Evolutionary conservation across 2,113 vertebrate species (phyloP).

Genomic region (Mobula hypostoma): DNA sequence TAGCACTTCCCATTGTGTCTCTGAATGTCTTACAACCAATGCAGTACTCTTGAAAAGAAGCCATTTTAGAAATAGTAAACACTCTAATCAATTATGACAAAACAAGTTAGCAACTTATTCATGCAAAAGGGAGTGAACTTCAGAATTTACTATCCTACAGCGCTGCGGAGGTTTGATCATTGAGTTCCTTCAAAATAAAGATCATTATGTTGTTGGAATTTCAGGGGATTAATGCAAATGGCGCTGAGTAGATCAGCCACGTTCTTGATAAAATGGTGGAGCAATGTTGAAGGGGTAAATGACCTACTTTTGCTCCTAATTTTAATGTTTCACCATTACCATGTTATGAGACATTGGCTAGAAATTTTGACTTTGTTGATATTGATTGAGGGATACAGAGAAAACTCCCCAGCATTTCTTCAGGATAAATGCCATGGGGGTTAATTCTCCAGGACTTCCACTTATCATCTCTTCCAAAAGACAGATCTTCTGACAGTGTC

Average conservation of each 20-base stretch:
- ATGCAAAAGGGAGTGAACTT: too few species aligned
- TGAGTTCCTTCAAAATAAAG: too few species aligned
- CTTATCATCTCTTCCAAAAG: background rate
- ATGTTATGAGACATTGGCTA: background rate
- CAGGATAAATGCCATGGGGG: background rate
- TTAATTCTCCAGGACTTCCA: background rate
- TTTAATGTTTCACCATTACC: background rate
- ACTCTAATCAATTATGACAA: background rate
- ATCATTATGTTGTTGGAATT: too few species aligned
- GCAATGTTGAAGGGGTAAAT: too few species aligned
- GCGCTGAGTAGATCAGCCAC: too few species aligned
- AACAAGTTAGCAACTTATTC: too few species aligned
- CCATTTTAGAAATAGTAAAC: background rate
- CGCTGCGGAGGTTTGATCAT: too few species aligned
- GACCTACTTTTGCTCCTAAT: too few species aligned
- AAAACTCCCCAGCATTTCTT: background rate
- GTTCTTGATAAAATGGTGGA: too few species aligned
- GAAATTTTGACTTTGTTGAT: background rate
- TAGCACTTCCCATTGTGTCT: background rate
- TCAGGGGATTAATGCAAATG: too few species aligned
- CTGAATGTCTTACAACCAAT: background rate
- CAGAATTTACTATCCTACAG: too few species aligned
- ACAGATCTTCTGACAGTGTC: too few species aligned
- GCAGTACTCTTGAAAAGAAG: background rate
- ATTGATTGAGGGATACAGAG: background rate